Percentiles rank a stretch among this genome's conserved stretches.
Evolutionary conservation across 2,113 vertebrate genomes (phyloP).

Genomic region (Larimichthys polyactis): DNA sequence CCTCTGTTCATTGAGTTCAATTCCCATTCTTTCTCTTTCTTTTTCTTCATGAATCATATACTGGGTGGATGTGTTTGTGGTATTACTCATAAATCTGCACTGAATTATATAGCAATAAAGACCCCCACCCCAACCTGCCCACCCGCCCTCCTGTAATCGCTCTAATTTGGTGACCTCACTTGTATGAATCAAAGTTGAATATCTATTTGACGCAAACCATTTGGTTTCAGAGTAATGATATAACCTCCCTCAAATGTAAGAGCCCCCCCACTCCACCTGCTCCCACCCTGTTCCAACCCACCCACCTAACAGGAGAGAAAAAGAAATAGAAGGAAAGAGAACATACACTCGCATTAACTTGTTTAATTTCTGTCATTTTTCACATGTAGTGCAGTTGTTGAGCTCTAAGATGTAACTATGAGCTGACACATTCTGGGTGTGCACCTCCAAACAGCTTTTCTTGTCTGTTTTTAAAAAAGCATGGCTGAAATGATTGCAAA

Average conservation of each 20-base stretch:
- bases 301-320: slow-evolving; percentile 65
- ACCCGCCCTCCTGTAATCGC: slow-evolving; percentile 39
- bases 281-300: slow-evolving; percentile 40
- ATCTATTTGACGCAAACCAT: slow-evolving; percentile 61
- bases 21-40: slow-evolving; percentile 85
- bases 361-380: slow-evolving; percentile 83
- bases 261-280: slow-evolving; percentile 6
- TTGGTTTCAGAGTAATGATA: slow-evolving; percentile 65
- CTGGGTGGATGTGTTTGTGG: slow-evolving; percentile 82
- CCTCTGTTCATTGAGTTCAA: slow-evolving; percentile 80
- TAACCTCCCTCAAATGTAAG: slow-evolving; percentile 5
- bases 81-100: slow-evolving; percentile 85
- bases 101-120: slow-evolving; percentile 88
- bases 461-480: slow-evolving; percentile 76
- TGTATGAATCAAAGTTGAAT: slow-evolving; percentile 51
- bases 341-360: slow-evolving; percentile 78
- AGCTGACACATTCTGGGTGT: slow-evolving; percentile 89
- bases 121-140: slow-evolving; percentile 57
- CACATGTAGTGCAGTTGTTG: slow-evolving; percentile 78
- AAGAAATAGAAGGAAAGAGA: slow-evolving; percentile 84
- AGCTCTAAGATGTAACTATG: slow-evolving; percentile 77
- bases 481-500: slow-evolving; percentile 85
- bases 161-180: slow-evolving; percentile 74
- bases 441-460: slow-evolving; percentile 77
- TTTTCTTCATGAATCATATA: slow-evolving; percentile 81